Percentiles rank a stretch among this genome's conserved stretches.
Conservation (phyloP, 2,888 invertebrate species). For the Hypsopygia costalis region DNA sequence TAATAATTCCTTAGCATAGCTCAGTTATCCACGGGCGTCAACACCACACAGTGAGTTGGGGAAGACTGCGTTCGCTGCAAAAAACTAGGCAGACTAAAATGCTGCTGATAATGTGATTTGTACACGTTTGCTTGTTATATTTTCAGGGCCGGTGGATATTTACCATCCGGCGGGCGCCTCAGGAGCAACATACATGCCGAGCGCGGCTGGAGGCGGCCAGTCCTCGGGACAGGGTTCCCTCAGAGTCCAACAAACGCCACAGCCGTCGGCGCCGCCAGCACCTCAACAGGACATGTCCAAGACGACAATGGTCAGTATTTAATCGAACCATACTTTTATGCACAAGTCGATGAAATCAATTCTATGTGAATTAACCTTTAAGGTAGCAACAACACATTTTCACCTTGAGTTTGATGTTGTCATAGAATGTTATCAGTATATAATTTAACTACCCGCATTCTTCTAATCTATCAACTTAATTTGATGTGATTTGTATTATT, state of each 20-base stretch:
- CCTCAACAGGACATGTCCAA: constrained; percentile 68
- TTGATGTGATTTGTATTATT: too few species aligned
- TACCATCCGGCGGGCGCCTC: constrained; percentile 59
- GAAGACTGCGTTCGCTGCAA: background rate
- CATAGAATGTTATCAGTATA: too few species aligned
- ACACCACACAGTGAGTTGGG: constrained; percentile 69
- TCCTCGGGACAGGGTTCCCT: constrained; percentile 46
- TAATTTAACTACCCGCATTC: too few species aligned
- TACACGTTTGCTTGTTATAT: background rate
- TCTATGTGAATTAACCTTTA: too few species aligned
- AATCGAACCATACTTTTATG: too few species aligned
- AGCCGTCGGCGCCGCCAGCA: constrained; percentile 63
- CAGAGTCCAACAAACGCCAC: constrained; percentile 56
- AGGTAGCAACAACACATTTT: too few species aligned
- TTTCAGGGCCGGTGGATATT: constrained; percentile 68
- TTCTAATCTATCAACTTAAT: too few species aligned
- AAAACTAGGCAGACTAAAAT: too few species aligned
- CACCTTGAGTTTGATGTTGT: too few species aligned
- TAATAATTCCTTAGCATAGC: constrained; percentile 54
- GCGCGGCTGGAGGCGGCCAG: constrained; percentile 49
- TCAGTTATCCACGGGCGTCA: constrained; percentile 75
- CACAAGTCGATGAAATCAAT: too few species aligned
- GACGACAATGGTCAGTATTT: constrained; percentile 51
- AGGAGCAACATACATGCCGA: constrained; percentile 55
- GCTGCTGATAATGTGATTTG: too few species aligned